Percentiles rank a stretch among this genome's conserved stretches.
phyloP scores from a whole-genome alignment of 2,888 invertebrate genomes.

The Gymnocheta viridis region DNA sequence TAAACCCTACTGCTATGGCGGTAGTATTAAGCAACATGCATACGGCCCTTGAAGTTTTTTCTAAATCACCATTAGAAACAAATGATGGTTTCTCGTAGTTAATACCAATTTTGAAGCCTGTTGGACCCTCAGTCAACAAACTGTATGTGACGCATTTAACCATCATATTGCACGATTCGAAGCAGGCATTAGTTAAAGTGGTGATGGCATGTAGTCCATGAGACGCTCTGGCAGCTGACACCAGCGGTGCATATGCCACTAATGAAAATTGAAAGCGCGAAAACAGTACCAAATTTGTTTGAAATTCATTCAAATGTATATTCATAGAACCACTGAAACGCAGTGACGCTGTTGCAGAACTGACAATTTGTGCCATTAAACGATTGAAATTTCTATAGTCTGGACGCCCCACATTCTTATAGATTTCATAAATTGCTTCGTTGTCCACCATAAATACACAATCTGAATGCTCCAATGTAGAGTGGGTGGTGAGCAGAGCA shows the following conservation, averaged over 20 bases:
- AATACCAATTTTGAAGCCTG: constrained; percentile 94
- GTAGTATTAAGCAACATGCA: constrained; percentile 96
- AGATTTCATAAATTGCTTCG: constrained; percentile 97
- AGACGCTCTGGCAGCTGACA: constrained; percentile 76
- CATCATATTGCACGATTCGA: constrained; percentile 94
- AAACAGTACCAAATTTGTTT: constrained; percentile 95
- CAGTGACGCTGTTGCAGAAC: constrained; percentile 93
- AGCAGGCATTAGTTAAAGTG: constrained; percentile 93
- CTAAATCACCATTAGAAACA: constrained; percentile 89
- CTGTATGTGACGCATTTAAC: constrained; percentile 91
- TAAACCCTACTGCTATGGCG: constrained; percentile 94
- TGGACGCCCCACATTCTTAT: constrained; percentile 89
- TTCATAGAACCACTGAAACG: constrained; percentile 94
- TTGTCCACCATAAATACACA: constrained; percentile 98
- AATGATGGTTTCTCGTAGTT: constrained; percentile 92
- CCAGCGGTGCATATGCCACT: constrained; percentile 80
- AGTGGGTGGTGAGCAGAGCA: constrained; percentile 94
- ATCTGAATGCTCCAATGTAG: constrained; percentile 92
- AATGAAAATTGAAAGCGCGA: constrained; percentile 90
- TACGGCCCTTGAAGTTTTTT: constrained; percentile 92
- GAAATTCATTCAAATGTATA: constrained; percentile 94
- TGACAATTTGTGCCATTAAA: constrained; percentile 89
- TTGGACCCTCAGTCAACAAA: constrained; percentile 98
- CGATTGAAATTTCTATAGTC: constrained; percentile 88
- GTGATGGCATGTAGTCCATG: constrained; percentile 82